phyloP scores from a whole-genome alignment of 1,140 invertebrate genomes.

The Aphis craccivora region DNA sequence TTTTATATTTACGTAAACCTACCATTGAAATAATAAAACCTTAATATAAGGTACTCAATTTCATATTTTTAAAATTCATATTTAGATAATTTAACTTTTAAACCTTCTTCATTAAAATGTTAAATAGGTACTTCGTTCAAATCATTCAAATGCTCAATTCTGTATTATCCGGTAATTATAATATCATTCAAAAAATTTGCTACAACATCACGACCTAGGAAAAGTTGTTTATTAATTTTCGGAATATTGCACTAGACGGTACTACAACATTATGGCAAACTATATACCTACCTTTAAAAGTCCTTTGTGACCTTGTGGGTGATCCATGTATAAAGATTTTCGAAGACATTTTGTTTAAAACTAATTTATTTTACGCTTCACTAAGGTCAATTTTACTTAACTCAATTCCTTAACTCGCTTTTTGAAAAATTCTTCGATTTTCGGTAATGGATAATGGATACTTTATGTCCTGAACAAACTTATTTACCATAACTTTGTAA shows the following conservation, averaged over 20 bases:
- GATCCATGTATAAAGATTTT: neutral
- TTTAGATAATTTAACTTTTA: too few species aligned
- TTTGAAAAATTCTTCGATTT: neutral
- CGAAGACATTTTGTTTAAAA: neutral
- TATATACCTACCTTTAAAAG: neutral
- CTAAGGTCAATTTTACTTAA: neutral
- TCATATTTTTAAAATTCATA: too few species aligned
- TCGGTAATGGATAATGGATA: neutral
- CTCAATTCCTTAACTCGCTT: neutral
- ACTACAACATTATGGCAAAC: neutral
- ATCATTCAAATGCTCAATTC: too few species aligned
- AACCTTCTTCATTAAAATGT: too few species aligned
- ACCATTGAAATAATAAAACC: too few species aligned
- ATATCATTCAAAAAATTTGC: too few species aligned
- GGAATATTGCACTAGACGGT: conserved; percentile 55
- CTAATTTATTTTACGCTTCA: neutral
- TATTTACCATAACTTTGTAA: conserved; percentile 28
- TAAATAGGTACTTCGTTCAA: too few species aligned
- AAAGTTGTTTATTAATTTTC: conserved; percentile 6
- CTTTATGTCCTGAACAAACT: neutral
- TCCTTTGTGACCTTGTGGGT: neutral
- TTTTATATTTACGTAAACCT: too few species aligned
- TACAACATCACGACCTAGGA: neutral
- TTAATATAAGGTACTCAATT: too few species aligned
- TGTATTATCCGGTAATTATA: too few species aligned